phyloP scores from a whole-genome alignment of 2,113 vertebrate species.

The Hydropotes inermis region DNA sequence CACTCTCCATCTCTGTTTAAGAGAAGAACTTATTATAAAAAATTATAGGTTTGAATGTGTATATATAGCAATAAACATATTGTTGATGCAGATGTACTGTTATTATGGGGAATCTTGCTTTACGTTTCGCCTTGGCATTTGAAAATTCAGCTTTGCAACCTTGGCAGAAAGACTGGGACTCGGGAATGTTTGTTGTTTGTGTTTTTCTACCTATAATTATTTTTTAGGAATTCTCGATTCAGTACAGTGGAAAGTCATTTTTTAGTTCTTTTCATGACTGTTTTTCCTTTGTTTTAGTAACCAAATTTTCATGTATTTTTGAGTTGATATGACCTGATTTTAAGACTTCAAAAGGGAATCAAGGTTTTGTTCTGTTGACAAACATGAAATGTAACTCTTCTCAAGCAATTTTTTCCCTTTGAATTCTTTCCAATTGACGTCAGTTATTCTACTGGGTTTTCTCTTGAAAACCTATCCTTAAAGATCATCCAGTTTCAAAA shows the following conservation, averaged over 20 bases:
- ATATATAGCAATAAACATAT: not conserved
- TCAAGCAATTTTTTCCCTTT: not conserved
- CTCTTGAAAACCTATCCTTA: not conserved
- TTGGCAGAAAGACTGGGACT: not conserved
- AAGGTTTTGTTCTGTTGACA: not conserved
- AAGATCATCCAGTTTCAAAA: not conserved
- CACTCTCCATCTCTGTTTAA: slow-evolving; percentile 27
- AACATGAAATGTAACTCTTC: not conserved
- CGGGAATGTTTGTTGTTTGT: not conserved
- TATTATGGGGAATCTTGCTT: not conserved
- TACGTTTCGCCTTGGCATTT: not conserved
- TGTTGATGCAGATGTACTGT: not conserved
- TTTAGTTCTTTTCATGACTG: not conserved
- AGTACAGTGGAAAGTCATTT: not conserved
- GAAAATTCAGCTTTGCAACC: not conserved
- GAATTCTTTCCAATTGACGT: not conserved
- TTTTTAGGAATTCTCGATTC: not conserved
- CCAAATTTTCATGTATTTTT: not conserved
- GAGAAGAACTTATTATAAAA: slow-evolving; percentile 19
- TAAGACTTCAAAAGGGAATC: not conserved
- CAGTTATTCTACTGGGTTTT: not conserved
- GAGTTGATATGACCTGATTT: not conserved
- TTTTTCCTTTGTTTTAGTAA: not conserved
- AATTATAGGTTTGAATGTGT: slow-evolving; percentile 17
- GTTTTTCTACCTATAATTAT: not conserved